phyloP scores from a whole-genome alignment of 2,113 vertebrate genomes.

The mouse (Mus musculus) region DNA sequence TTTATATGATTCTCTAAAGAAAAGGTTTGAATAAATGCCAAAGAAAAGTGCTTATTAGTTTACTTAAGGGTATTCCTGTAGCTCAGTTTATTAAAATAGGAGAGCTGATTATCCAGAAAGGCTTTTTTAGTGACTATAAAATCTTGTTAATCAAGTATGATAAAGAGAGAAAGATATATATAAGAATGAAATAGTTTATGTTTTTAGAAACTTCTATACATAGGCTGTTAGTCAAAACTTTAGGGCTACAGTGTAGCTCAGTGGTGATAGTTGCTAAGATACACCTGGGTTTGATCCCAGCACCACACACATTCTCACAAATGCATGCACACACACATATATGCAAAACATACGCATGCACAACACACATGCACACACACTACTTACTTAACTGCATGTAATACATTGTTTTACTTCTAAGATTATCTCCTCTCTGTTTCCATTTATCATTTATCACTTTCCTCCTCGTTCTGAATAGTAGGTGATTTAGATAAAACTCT shows the following conservation, averaged over 20 bases:
- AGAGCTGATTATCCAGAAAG: conserved; percentile 25
- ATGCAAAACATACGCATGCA: neutral
- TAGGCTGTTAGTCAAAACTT: conserved; percentile 4
- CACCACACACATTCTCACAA: too few relatives aligned
- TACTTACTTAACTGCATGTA: neutral
- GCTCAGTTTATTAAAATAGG: neutral
- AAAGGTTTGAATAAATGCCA: conserved; percentile 14
- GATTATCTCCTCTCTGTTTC: neutral
- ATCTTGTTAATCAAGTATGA: conserved; percentile 23
- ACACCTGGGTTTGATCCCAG: neutral
- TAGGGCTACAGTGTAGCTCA: neutral
- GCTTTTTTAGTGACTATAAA: neutral
- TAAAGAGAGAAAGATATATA: conserved; percentile 27
- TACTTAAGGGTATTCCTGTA: neutral
- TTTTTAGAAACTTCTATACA: conserved; percentile 2
- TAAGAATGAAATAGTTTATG: neutral
- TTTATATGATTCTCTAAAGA: neutral
- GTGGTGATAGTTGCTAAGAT: neutral
- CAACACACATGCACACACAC: neutral
- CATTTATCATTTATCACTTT: neutral
- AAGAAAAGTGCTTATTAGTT: conserved; percentile 43
- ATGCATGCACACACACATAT: neutral
- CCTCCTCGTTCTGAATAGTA: conserved; percentile 2
- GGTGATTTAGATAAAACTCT: neutral
- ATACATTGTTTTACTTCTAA: conserved; percentile 13